Evolutionary conservation across 2,113 vertebrate species (phyloP).

Genomic region (Peucedramus taeniatus): DNA sequence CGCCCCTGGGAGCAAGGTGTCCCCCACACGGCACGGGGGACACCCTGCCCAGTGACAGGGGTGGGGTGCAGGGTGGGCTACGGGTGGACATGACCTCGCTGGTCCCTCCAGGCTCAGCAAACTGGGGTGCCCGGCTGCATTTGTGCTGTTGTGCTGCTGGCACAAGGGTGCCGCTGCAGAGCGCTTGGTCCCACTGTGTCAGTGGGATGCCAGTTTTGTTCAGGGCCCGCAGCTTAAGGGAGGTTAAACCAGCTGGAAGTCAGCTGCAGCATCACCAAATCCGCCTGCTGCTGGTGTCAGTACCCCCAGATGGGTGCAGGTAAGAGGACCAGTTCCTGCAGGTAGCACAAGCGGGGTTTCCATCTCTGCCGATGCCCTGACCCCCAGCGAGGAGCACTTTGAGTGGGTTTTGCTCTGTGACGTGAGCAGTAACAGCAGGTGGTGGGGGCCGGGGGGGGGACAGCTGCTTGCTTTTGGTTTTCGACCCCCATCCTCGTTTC

Average conservation of each 20-base stretch:
- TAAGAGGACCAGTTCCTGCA: not conserved
- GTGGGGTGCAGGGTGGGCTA: not conserved
- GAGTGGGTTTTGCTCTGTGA: not conserved
- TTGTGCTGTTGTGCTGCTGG: not conserved
- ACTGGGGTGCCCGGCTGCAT: rapidly evolving
- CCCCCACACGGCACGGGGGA: rapidly evolving
- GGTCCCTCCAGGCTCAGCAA: not conserved
- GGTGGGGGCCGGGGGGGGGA: not conserved
- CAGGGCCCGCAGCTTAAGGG: rapidly evolving
- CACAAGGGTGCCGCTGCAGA: not conserved
- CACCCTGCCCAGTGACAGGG: not conserved
- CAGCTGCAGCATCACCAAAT: not conserved
- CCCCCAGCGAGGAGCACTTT: rapidly evolving
- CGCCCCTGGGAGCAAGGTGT: rapidly evolving
- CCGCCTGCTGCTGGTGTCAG: not conserved
- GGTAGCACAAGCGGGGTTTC: rapidly evolving
- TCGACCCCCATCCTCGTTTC: slow-evolving; percentile 64
- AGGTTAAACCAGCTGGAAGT: not conserved
- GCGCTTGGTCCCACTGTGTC: rapidly evolving
- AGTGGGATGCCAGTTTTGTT: not conserved
- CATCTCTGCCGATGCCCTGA: not conserved
- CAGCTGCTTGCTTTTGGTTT: slow-evolving; percentile 21
- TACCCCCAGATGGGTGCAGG: not conserved
- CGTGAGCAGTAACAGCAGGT: not conserved
- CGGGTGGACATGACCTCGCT: rapidly evolving